Evolutionary conservation across 2,113 vertebrate genomes (phyloP).

Genomic region (Triplophysa rosa): DNA sequence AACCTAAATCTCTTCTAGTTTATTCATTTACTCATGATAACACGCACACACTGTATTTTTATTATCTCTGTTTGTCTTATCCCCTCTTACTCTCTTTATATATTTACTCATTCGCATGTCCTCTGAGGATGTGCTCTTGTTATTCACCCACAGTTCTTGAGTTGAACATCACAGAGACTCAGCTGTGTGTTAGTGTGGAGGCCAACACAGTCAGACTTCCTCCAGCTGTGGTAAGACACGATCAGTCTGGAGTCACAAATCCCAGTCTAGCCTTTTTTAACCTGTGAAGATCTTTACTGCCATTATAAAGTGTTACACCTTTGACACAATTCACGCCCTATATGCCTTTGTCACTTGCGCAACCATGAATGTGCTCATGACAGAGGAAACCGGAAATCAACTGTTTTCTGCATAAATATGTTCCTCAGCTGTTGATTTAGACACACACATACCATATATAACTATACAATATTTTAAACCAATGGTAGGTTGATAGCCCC

Average conservation of each 20-base stretch:
- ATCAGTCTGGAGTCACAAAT: background rate
- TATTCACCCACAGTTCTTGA: conserved; percentile 75
- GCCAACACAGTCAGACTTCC: conserved; percentile 76
- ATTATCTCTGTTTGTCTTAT: background rate
- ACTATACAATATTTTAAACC: no score
- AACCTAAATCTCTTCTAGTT: background rate
- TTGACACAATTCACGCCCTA: conserved; percentile 17
- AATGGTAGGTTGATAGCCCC: no score
- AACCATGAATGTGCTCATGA: background rate
- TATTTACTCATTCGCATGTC: background rate
- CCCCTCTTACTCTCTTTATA: background rate
- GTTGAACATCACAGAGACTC: conserved; percentile 78
- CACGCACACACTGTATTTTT: background rate
- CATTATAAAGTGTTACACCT: background rate
- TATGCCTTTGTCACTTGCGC: background rate
- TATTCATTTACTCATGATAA: background rate
- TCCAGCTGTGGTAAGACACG: conserved; percentile 72
- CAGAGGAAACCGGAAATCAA: background rate
- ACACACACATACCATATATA: no score
- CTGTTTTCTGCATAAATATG: background rate
- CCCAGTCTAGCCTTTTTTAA: background rate
- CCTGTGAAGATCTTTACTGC: background rate
- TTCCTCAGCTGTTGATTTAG: no score
- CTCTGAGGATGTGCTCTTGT: conserved; percentile 8
- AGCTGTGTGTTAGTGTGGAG: conserved; percentile 83